These are phyloP conservation scores for Drosophila mayaguana DNA, from an alignment of 2,888 invertebrate genomes.

Conservation along the genomic window DNA sequence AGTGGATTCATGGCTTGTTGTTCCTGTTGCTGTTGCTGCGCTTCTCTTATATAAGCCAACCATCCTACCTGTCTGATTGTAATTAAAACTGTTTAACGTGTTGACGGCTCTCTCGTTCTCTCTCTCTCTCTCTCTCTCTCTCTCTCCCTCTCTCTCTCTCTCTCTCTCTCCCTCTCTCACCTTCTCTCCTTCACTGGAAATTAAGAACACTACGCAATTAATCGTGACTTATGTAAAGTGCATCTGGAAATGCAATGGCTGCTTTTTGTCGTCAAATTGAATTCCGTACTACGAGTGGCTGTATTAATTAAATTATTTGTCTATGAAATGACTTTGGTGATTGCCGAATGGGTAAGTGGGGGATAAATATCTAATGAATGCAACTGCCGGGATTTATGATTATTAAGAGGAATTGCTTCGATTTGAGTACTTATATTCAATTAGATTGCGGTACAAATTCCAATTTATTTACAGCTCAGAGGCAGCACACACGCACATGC, in stretches of 20 bases:
- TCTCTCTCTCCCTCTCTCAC: neutral
- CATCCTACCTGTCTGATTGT: conserved; percentile 40
- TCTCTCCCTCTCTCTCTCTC: neutral
- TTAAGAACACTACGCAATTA: conserved; percentile 46
- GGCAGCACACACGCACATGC: neutral
- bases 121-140: neutral
- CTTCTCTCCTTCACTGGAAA: neutral
- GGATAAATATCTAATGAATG: neutral
- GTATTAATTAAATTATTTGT: conserved; percentile 23
- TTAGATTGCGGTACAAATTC: neutral
- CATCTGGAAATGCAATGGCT: conserved; percentile 26
- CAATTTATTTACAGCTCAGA: neutral
- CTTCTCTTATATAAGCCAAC: neutral
- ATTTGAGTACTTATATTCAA: neutral
- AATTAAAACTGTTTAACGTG: conserved; percentile 68
- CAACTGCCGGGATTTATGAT: neutral
- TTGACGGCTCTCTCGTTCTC: conserved; percentile 24
- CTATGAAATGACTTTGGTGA: neutral
- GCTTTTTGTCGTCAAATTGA: conserved; percentile 18
- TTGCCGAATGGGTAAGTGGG: neutral
- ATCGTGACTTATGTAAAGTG: conserved; percentile 25
- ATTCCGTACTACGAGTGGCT: neutral
- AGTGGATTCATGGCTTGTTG: conserved; percentile 7
- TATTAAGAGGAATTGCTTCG: neutral
- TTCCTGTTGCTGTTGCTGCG: neutral